These are phyloP conservation scores for Drosophila rubida DNA, from an alignment of 2,888 invertebrate species.

Conservation along the genomic window DNA sequence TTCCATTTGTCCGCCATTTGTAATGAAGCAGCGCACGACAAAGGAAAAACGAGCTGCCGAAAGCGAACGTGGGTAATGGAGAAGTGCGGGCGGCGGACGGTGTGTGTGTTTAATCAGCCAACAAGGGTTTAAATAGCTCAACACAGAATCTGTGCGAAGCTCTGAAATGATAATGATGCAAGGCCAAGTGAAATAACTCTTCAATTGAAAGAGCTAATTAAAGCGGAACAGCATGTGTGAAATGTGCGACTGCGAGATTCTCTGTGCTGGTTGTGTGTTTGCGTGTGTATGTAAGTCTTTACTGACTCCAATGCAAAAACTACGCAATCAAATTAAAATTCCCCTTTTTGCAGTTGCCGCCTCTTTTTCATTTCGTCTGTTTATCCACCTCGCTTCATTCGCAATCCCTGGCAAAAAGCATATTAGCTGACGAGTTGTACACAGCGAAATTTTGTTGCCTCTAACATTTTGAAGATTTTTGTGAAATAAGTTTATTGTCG, in stretches of 20 bases:
- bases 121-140: constrained; percentile 9
- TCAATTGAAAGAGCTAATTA: constrained; percentile 32
- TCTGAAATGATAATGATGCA: constrained; percentile 10
- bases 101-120: constrained; percentile 6
- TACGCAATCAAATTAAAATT: constrained; percentile 41
- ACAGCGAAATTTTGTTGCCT: background rate
- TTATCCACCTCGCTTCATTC: background rate
- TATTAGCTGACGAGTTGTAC: background rate
- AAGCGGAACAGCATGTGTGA: constrained; percentile 11
- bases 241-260: background rate
- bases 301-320: constrained; percentile 15
- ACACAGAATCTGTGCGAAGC: background rate
- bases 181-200: constrained; percentile 16
- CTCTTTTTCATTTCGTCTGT: constrained; percentile 23
- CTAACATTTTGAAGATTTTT: background rate
- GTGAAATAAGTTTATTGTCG: background rate
- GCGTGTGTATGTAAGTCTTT: background rate
- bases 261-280: background rate
- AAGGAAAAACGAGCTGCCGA: background rate
- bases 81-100: background rate
- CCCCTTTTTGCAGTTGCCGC: constrained; percentile 24
- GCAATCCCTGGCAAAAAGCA: background rate
- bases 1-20: constrained; percentile 6
- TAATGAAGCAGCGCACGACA: background rate
- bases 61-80: background rate